Conservation (phyloP, 2,797 vertebrate species). For the Rallus crepitans region DNA sequence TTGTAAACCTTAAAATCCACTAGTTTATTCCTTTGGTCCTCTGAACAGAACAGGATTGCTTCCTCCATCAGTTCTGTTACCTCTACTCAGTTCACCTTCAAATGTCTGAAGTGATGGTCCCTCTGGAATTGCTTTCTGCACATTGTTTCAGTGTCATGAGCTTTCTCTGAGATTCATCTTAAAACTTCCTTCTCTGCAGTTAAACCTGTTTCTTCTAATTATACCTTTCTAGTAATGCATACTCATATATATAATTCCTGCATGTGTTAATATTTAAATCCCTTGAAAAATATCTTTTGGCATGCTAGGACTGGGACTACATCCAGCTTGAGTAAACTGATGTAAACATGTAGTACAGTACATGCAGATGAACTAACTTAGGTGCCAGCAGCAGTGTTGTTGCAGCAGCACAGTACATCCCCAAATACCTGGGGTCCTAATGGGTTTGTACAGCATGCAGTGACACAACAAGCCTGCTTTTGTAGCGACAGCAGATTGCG, state of each 20-base stretch:
- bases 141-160: background rate
- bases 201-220: slow-evolving; percentile 39
- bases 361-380: background rate
- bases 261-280: background rate
- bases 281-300: background rate
- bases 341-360: background rate
- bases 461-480: background rate
- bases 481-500: background rate
- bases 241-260: background rate
- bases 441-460: background rate
- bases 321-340: background rate
- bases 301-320: background rate
- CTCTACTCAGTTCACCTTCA: background rate
- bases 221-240: background rate
- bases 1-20: background rate
- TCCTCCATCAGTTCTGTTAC: background rate
- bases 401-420: background rate
- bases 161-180: background rate
- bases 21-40: background rate
- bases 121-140: background rate
- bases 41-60: background rate
- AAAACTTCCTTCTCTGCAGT: background rate
- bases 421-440: background rate
- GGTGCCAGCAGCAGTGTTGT: background rate
- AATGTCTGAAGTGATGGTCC: background rate